Conservation (phyloP, 1,140 invertebrate species). For the Neocloeon triangulifer region DNA sequence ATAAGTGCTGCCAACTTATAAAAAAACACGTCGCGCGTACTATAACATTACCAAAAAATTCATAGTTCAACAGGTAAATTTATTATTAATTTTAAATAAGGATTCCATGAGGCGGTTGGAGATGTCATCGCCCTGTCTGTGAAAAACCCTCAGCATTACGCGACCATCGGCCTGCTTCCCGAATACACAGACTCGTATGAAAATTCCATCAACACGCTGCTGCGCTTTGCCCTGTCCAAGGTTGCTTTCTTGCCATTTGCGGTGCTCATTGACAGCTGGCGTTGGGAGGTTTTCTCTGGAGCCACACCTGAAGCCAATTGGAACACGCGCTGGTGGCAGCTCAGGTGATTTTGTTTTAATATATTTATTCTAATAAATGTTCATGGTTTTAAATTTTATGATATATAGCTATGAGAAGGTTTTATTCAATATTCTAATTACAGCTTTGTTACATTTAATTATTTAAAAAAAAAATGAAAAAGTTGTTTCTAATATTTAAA, state of each 20-base stretch:
- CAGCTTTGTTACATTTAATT: neutral
- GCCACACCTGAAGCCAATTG: constrained; percentile 19
- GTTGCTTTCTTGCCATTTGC: constrained; percentile 32
- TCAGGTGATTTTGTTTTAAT: constrained; percentile 28
- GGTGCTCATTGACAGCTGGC: constrained; percentile 25
- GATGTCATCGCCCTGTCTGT: constrained; percentile 41
- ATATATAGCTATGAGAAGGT: too few relatives aligned
- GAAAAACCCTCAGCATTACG: constrained; percentile 28
- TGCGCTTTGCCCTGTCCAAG: constrained; percentile 36
- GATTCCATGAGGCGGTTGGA: constrained; percentile 50
- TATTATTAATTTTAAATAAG: constrained; percentile 19
- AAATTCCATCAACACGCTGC: constrained; percentile 31
- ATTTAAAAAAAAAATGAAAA: neutral
- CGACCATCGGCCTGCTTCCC: constrained; percentile 24
- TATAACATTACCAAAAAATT: neutral
- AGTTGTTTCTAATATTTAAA: too few relatives aligned
- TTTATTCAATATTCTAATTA: too few relatives aligned
- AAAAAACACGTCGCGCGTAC: neutral
- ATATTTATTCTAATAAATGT: too few relatives aligned
- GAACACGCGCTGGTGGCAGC: constrained; percentile 33
- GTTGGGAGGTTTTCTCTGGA: constrained; percentile 31
- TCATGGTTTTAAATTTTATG: too few relatives aligned
- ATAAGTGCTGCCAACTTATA: too few relatives aligned
- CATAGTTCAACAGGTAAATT: neutral
- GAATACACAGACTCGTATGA: constrained; percentile 19